Evolutionary conservation across 2,888 invertebrate species (phyloP).

Genomic region (Acanthopleura granulata): DNA sequence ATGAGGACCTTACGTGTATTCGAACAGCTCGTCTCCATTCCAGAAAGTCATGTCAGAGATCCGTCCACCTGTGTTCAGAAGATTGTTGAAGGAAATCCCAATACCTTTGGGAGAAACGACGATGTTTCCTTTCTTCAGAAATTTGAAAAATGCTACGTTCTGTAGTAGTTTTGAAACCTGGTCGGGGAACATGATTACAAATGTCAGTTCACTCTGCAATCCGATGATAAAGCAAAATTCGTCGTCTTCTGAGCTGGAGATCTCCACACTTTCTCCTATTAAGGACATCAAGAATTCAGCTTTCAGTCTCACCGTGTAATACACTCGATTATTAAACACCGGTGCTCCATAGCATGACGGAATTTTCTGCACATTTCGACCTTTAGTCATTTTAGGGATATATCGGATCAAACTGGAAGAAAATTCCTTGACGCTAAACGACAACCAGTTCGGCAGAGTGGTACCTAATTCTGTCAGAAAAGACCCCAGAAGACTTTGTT

Average conservation of each 20-base stretch:
- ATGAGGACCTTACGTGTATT: neutral
- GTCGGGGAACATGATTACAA: neutral
- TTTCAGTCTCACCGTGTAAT: neutral
- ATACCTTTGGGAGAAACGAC: neutral
- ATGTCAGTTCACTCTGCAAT: neutral
- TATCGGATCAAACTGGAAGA: neutral
- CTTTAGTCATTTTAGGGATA: neutral
- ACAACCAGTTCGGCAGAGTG: neutral
- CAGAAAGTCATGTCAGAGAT: too few relatives aligned
- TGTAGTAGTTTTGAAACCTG: neutral
- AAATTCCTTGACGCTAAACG: neutral
- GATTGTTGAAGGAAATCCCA: too few relatives aligned
- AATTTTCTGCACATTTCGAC: neutral
- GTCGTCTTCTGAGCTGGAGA: neutral
- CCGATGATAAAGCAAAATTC: neutral
- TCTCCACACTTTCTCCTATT: neutral
- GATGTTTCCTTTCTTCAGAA: neutral
- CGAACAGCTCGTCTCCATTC: too few relatives aligned
- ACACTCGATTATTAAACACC: neutral
- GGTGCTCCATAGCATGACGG: slow-evolving; percentile 11
- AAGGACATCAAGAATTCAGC: neutral
- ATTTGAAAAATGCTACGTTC: neutral
- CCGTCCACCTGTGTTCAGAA: too few relatives aligned
- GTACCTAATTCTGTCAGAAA: neutral
- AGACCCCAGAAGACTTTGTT: neutral